A percentile compares a stretch with the other conserved stretches of the same genome.
phyloP scores from a whole-genome alignment of 2,113 vertebrate genomes.

The Lampris incognitus region DNA sequence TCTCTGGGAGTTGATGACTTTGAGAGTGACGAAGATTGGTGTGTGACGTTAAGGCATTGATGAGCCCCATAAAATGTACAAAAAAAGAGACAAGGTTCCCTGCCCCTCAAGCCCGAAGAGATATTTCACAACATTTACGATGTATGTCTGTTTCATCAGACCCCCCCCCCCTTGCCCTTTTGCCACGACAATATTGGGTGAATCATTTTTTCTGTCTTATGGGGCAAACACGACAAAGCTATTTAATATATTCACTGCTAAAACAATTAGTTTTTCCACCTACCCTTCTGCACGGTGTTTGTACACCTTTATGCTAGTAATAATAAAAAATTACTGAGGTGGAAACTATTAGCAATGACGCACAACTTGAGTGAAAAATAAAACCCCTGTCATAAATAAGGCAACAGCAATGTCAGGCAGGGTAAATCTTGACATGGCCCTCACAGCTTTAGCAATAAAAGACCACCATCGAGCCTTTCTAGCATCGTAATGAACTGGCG shows the following conservation, averaged over 20 bases:
- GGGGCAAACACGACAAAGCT: not conserved
- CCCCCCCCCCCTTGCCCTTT: not conserved
- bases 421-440: slow-evolving; percentile 25
- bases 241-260: not conserved
- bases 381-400: slow-evolving; percentile 53
- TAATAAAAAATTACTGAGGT: slow-evolving; percentile 33
- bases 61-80: slow-evolving; percentile 62
- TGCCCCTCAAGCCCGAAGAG: slow-evolving; percentile 18
- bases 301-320: not conserved
- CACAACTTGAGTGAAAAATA: slow-evolving; percentile 39
- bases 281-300: slow-evolving; percentile 48
- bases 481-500: slow-evolving; percentile 55
- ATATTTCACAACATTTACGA: slow-evolving; percentile 38
- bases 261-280: slow-evolving; percentile 36
- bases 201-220: not conserved
- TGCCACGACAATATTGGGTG: slow-evolving; percentile 7
- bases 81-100: slow-evolving; percentile 44
- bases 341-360: slow-evolving; percentile 41
- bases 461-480: slow-evolving; percentile 42
- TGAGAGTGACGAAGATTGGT: slow-evolving; percentile 72
- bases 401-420: slow-evolving; percentile 44
- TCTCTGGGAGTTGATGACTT: slow-evolving; percentile 61
- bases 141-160: slow-evolving; percentile 10
- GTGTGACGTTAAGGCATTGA: slow-evolving; percentile 53
- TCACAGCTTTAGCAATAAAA: slow-evolving; percentile 71